These are phyloP conservation scores for Drosophila repleta DNA, from an alignment of 1,140 invertebrate genomes.

Conservation along the genomic window DNA sequence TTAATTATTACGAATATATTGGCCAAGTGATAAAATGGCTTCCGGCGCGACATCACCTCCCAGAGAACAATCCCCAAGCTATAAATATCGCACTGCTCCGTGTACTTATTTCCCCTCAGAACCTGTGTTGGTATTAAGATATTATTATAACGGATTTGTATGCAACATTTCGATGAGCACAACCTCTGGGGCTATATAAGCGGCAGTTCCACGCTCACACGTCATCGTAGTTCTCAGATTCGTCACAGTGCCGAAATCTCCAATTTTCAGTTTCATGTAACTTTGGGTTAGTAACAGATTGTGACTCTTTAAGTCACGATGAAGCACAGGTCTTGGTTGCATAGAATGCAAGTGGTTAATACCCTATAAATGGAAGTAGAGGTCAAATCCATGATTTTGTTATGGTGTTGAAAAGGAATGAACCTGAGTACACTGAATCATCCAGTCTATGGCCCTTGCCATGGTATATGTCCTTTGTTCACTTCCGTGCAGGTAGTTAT, in stretches of 20 bases:
- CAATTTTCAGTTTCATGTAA: constrained; percentile 9
- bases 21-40: constrained; percentile 24
- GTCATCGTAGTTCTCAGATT: background rate
- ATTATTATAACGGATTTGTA: background rate
- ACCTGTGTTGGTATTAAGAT: background rate
- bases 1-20: background rate
- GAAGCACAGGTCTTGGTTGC: background rate
- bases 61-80: constrained; percentile 46
- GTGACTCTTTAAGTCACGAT: background rate
- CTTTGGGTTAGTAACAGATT: background rate
- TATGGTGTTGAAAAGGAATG: background rate
- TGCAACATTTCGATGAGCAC: no score
- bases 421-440: constrained; percentile 8
- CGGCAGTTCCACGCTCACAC: background rate
- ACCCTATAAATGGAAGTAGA: background rate
- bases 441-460: background rate
- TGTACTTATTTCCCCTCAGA: background rate
- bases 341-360: background rate
- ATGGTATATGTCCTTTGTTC: background rate
- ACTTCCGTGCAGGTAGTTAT: background rate
- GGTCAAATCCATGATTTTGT: no score
- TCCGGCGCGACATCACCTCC: constrained; percentile 31
- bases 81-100: constrained; percentile 41
- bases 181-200: constrained; percentile 25
- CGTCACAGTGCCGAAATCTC: constrained; percentile 11